Evolutionary conservation across 2,113 vertebrate species (phyloP).

Genomic region (Apistogramma diplotaenia): DNA sequence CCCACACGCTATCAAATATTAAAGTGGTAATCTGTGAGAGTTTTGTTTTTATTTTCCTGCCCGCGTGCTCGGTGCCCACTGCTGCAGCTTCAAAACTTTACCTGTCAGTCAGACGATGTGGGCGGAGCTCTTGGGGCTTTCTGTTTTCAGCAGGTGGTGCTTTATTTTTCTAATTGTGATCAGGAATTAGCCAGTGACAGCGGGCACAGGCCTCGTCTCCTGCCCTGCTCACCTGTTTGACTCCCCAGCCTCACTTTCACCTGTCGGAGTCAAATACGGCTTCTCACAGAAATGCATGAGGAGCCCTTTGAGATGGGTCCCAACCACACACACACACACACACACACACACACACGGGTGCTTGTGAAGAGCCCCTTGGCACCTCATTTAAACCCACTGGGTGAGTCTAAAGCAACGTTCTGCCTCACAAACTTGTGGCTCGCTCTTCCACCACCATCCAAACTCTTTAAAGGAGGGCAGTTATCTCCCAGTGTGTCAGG

Average conservation of each 20-base stretch:
- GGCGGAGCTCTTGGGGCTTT: neutral
- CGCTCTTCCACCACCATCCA: neutral
- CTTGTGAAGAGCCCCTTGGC: neutral
- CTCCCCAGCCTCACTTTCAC: neutral
- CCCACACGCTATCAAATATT: slow-evolving; percentile 51
- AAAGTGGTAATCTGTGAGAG: slow-evolving; percentile 34
- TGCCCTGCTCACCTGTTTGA: no score
- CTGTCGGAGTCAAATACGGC: neutral
- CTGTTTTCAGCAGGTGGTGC: neutral
- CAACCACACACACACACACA: neutral
- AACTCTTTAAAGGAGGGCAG: neutral
- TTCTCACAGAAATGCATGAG: neutral
- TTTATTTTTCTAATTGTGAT: neutral
- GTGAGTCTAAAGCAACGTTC: neutral
- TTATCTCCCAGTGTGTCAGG: neutral
- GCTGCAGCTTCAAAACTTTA: neutral
- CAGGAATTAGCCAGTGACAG: neutral
- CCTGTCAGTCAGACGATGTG: neutral
- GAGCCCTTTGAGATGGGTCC: accelerated
- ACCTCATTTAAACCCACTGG: neutral
- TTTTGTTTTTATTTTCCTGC: slow-evolving; percentile 19
- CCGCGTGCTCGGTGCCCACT: neutral
- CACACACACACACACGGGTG: neutral
- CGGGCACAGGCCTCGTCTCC: no score
- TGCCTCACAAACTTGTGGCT: neutral